Percentiles rank a stretch among this genome's conserved stretches.
phyloP scores from a whole-genome alignment of 2,888 invertebrate genomes.

The Ptychoptera contaminata region DNA sequence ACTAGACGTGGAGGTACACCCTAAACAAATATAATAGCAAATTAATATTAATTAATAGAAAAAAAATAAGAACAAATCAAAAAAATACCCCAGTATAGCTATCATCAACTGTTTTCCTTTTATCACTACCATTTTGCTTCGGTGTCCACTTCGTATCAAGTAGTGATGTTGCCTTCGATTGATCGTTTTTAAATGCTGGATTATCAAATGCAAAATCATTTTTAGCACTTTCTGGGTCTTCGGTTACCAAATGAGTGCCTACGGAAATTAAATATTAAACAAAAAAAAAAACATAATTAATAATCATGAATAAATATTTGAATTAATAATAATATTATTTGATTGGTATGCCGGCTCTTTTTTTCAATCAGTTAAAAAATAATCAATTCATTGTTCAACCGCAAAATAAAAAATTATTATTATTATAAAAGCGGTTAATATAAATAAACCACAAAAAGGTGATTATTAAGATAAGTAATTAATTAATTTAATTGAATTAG shows the following conservation, averaged over 20 bases:
- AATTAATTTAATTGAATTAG: no score
- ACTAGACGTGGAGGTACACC: conserved; percentile 45
- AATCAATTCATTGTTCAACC: no score
- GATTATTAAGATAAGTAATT: no score
- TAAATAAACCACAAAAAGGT: no score
- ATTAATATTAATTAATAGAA: background rate
- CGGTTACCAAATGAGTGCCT: conserved; percentile 58
- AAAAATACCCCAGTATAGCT: conserved; percentile 35
- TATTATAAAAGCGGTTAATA: no score
- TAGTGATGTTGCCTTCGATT: conserved; percentile 27
- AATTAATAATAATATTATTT: no score
- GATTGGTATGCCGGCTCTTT: no score
- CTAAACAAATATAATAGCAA: conserved; percentile 24
- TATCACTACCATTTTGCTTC: conserved; percentile 21
- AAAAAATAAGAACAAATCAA: background rate
- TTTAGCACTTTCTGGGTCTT: conserved; percentile 61
- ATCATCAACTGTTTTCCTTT: conserved; percentile 39
- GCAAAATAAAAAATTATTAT: no score
- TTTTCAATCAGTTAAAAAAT: no score
- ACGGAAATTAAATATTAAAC: conserved; percentile 25
- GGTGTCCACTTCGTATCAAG: conserved; percentile 30
- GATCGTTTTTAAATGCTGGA: conserved; percentile 46
- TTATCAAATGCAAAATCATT: conserved; percentile 68
- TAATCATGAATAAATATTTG: no score
- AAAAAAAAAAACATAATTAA: conserved; percentile 2